Evolutionary conservation across 1,140 invertebrate species (phyloP).

Genomic region (Leptinotarsa lineolata): DNA sequence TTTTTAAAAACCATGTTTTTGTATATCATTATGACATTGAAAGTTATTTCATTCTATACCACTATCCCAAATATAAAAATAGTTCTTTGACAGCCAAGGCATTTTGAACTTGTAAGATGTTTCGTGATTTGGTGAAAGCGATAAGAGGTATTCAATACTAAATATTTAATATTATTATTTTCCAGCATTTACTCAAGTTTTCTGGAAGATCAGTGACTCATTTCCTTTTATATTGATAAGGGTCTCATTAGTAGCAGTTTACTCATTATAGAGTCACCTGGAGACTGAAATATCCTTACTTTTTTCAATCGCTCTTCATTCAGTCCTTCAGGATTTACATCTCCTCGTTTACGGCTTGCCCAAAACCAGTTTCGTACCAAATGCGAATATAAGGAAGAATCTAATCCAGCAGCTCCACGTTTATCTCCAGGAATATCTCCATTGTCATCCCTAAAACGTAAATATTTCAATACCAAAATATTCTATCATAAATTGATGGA

Average conservation of each 20-base stretch:
- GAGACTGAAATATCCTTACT: constrained; percentile 9
- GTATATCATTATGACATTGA: no score
- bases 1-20: no score
- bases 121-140: neutral
- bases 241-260: no score
- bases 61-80: no score
- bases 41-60: no score
- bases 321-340: constrained; percentile 11
- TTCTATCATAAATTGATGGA: no score
- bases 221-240: no score
- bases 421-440: constrained; percentile 73
- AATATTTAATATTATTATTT: neutral
- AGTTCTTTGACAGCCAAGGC: no score
- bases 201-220: no score
- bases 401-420: constrained; percentile 73
- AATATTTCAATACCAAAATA: neutral
- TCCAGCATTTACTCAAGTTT: no score
- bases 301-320: constrained; percentile 29
- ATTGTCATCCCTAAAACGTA: constrained; percentile 55
- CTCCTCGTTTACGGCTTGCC: constrained; percentile 6
- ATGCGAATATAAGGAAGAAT: constrained; percentile 72
- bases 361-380: constrained; percentile 71
- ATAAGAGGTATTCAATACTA: neutral
- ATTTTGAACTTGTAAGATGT: no score
- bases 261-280: neutral